Evolutionary conservation across 2,888 invertebrate genomes (phyloP).

Genomic region (Scotopteryx bipunctaria): DNA sequence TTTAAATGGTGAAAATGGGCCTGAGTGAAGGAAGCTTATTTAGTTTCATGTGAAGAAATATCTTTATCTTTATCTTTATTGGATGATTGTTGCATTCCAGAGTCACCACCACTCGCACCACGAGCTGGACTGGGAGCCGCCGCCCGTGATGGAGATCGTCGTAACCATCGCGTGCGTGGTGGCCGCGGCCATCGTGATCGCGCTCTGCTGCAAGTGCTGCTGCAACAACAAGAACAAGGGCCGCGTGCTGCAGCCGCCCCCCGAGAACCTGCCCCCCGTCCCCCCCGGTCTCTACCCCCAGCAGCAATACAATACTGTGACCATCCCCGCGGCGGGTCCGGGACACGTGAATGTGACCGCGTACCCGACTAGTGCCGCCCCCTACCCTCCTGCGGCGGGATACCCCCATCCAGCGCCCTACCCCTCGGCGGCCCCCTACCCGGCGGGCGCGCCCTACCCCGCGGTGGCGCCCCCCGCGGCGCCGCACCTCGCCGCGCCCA

Average conservation of each 20-base stretch:
- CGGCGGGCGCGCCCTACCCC: slow-evolving; percentile 42
- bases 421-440: slow-evolving; percentile 44
- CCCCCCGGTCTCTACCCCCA: slow-evolving; percentile 60
- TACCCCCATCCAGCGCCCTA: too few relatives aligned
- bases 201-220: slow-evolving; percentile 53
- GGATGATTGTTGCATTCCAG: slow-evolving; percentile 20
- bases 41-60: too few relatives aligned
- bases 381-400: slow-evolving; percentile 30
- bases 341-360: slow-evolving; percentile 26
- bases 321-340: neutral
- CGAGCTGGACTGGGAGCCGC: neutral
- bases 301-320: slow-evolving; percentile 53
- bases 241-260: slow-evolving; percentile 43
- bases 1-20: too few relatives aligned
- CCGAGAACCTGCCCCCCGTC: slow-evolving; percentile 29
- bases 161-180: slow-evolving; percentile 40
- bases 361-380: slow-evolving; percentile 31
- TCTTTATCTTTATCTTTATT: too few relatives aligned
- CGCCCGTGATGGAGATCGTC: slow-evolving; percentile 42
- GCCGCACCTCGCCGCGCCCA: slow-evolving; percentile 44
- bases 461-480: slow-evolving; percentile 27
- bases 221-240: slow-evolving; percentile 50
- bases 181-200: slow-evolving; percentile 43
- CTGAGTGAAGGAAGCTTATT: too few relatives aligned
- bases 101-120: slow-evolving; percentile 6